Base-by-base conservation (phyloP, 2,797 vertebrate species). In the Pteronotus mesoamericanus region DNA sequence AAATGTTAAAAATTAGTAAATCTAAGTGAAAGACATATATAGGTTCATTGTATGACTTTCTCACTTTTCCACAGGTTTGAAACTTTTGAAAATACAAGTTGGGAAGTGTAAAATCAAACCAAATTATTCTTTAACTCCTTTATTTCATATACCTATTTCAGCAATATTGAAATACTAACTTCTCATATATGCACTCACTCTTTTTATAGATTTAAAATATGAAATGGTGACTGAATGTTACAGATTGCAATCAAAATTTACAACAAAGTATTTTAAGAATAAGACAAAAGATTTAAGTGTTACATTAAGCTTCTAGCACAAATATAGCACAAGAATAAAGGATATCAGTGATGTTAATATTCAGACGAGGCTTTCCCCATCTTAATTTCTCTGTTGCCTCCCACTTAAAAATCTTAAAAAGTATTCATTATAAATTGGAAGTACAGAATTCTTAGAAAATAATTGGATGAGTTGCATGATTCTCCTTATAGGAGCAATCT, bases 401-500 rank as follows among this genome's bases (percentile, higher is more conserved):
- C 32, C 29, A 18, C 37, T 39, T 53, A 86, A 90, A 90, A 94
- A 80, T 64, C 72, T 71, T 48, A 55, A 55, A 66, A 75, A 83
- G 5, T 26, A 44, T 86, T 61, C 37, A 61, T 55, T 86, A 26
- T 39, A 83, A 32, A 78, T 32, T 89, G 21, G 14, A 92, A 90
- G 37, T 18, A 61, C 0, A 69, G 34, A 92, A 90, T 90, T 92
- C 39, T 78, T 78, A 69, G 78, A 94, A 89, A 26, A 46, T 77
- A 84, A 86, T 2, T 48, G n/a, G 15, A 37, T 37, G 46, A 59
- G 21, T 72, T n/a, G 11, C n/a, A 53, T 39, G 55, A 48, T 46
- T 86, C 12, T 86, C 61, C 21, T 94, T 90, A 98, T 12, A 99
- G 96, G 78, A 97, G 55, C 6, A 98, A 66, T 0, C 0, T 97